Evolutionary conservation across 2,888 invertebrate species (phyloP), one percentile per base, ranked within the genome.

Genomic region (Cheilosia impressa): DNA sequence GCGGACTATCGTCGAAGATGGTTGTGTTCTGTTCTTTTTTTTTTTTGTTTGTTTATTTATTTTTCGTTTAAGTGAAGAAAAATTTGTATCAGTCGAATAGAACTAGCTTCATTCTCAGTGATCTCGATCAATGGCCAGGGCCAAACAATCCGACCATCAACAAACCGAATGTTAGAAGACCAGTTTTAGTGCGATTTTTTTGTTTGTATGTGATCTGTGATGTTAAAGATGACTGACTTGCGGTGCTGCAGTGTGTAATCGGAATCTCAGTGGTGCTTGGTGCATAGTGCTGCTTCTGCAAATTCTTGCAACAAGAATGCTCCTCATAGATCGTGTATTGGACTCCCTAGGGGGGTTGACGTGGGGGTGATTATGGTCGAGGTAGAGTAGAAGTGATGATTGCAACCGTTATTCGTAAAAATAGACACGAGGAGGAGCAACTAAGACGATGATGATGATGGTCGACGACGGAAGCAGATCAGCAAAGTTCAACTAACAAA

Each of bases 1-100:
- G 90, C 90, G 89, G 89, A 89, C 90, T 90, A 88, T 90, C 89
- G 87, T 69, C 88, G 89, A 88, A 83, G 88, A 89, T 89, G 90
- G 91, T 91, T 90, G 90, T 89, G 71, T 76, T 75, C 47, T 53
- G 62, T 41, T 60, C 9, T 1, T 31, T 31, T 31, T 77, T 17
- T 17, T 45, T 60, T 22, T 2, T 27, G 38, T 60, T 38, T 24
- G 24, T 22, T 31, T 60, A 7, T 41, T 60, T 68, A 43, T 45
- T 43, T n/a, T 43, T 22, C 53, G 17, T 62, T 53, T 52, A 24
- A 47, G 27, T 31, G 15, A 53, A 45, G 43, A 55, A 55, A 38
- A 41, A 62, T 69, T 55, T 72, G 68, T 31, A 62, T 78, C 53
- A 72, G 68, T 73, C 47, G 43, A 75, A 58, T 72, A 22, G 68